Base-by-base conservation (phyloP, 2,113 vertebrate genomes). In the Sphaerodactylus townsendi region DNA sequence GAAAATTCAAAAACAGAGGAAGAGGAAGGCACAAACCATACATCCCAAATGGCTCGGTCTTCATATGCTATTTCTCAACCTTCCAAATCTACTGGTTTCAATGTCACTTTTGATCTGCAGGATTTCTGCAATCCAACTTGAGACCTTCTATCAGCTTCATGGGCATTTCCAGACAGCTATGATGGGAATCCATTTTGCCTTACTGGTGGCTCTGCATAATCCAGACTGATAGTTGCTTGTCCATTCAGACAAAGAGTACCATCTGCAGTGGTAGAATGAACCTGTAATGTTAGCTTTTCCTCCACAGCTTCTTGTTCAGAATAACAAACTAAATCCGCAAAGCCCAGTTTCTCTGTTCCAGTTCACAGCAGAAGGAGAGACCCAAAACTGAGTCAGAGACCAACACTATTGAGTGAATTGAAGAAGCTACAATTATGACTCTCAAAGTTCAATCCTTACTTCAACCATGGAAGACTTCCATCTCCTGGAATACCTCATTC, bases 1-100 rank as follows among this genome's bases (percentile, higher is more conserved):
- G 0, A 0, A 78, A n/a, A 62, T 83, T 41, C 44, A 2, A 35
- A 65, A 6, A 5, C n/a, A 8, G 48, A 0, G 23, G 28, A 62
- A 62, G 59, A 62, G 59, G 59, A 2, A 70, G 0, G 0, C 0
- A 62, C 8, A 35, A 35, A 64, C 23, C 25, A 17, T 37, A 46
- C 56, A 44, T 25, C 48, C 39, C 79, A 74, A 4, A 78, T 39
- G 9, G 14, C 37, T 50, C 14, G 46, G 8, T 80, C 30, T 30
- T 3, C 6, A 35, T 35, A 46, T 68, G 17, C 35, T 79, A 17
- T 13, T 68, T 33, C 28, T 13, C 28, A 19, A 59, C 75, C 37
- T 21, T 10, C 10, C 23, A 70, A 62, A 39, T 28, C 1, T 33
- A 1, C 25, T 44, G 4, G 33, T 35, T 23, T 28, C n/a, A 23